Base-by-base conservation (phyloP, 2,113 vertebrate genomes). In the Galbula dea region DNA sequence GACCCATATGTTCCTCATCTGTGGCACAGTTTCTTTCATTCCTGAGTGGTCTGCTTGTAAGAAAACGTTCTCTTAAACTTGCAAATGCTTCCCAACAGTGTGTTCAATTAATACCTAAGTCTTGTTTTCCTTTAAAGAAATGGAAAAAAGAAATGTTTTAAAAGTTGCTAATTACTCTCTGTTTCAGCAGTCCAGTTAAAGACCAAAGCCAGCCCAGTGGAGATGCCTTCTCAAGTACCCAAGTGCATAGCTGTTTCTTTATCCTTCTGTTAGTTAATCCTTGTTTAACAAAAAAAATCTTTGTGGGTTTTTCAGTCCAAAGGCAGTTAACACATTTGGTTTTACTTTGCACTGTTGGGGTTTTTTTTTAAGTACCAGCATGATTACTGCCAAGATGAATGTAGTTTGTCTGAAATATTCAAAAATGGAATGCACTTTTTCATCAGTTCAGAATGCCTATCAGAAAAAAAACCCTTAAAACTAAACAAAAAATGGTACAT, bases 1-100 rank as follows among this genome's bases (percentile, higher is more conserved):
- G 55, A 54, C 21, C 15, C 0, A 0, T 21, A 8, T 69, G 57
- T 61, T 79, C 15, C 54, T 73, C 12, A 5, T 29, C 5, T 2
- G 6, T 78, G 43, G 7, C 7, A 7, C n/a, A 24, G 26, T 69
- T 79, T 68, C 69, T 89, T 62, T 87, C 54, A 27, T 26, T 69
- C 23, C 32, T 36, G 18, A 71, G 39, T 13, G 6, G 29, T 67
- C 26, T 88, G 29, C 36, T 88, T 76, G 10, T 54, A 49, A 49
- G 32, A 29, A 81, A 10, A n/a, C 71, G 8, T 49, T 73, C 21
- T 63, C 45, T 55, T 34, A 68, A 45, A 10, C 39, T 45, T 59
- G n/a, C 22, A 46, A 91, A 79, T 61, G 17, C 21, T 83, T 82
- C n/a, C 36, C 23, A 4, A 34, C 29, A 45, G 11, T 29, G 12